Base-by-base conservation (phyloP, 2,888 invertebrate species). In the Epirrita christyi region DNA sequence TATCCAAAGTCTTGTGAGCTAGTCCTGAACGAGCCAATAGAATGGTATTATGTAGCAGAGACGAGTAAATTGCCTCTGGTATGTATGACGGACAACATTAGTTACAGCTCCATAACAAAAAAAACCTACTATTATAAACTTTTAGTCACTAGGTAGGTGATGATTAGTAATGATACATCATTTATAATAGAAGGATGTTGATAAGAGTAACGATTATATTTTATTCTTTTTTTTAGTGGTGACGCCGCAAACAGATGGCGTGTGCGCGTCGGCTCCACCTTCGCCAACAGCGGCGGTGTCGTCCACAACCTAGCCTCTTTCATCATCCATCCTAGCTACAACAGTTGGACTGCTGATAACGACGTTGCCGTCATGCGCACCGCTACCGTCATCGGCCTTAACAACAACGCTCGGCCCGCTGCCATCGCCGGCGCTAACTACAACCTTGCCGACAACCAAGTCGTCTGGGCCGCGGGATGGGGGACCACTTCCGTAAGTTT, bases 391-490 rank as follows among this genome's bases (percentile, higher is more conserved):
- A 71, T 83, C 8, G 46, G 2, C 0, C 71, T 43, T 27, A 38
- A 65, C 6, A 72, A 21, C 2, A 21, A 21, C 40, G 59, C 57
- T 1, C 58, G 61, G 2, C 63, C 75, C 1, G 80, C 42, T 2
- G 55, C 62, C 6, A 76, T 85, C 8, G 77, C 86, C 29, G 76
- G 82, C 0, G 3, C 72, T 13, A 79, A 73, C 55, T 86, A 84
- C 63, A 66, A 71, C n/a, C 57, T 83, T 0, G 59, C 55, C 8
- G 83, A 81, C 55, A 76, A 80, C 55, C 70, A 76, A 47, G 62
- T 67, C 1, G 78, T 84, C 0, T 83, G 77, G 78, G 80, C 82
- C 28, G 66, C 73, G 27, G 85, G 86, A 63, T 86, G 84, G 85
- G 86, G 86, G 0, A 21, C 61, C 13, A 73, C 67, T 28, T 56